phyloP scores from a whole-genome alignment of 2,888 invertebrate genomes.

The Cynaeus angustus region DNA sequence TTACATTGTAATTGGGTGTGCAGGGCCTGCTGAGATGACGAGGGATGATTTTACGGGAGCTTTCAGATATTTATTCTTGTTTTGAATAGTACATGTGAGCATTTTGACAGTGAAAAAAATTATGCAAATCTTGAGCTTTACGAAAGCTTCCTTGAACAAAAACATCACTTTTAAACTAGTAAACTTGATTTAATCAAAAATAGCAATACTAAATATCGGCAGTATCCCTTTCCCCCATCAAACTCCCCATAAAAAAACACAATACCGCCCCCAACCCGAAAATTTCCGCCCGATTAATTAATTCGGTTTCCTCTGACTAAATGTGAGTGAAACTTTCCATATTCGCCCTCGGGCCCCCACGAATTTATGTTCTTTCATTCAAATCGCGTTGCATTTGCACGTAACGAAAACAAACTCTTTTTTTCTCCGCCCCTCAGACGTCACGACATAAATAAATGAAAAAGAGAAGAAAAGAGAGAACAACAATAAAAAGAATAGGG shows the following conservation, averaged over 20 bases:
- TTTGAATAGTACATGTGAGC: too few species aligned
- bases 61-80: too few species aligned
- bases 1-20: conserved; percentile 35
- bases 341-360: not conserved
- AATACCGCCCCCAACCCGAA: not conserved
- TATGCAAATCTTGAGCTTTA: too few species aligned
- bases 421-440: not conserved
- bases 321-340: conserved; percentile 2
- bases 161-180: too few species aligned
- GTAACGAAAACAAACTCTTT: conserved; percentile 13
- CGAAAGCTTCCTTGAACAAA: too few species aligned
- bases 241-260: not conserved
- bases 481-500: not conserved
- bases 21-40: not conserved
- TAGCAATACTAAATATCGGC: too few species aligned
- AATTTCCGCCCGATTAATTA: conserved; percentile 22
- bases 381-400: conserved; percentile 2
- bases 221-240: too few species aligned
- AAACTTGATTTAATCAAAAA: too few species aligned
- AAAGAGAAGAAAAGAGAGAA: not conserved
- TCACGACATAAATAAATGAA: not conserved
- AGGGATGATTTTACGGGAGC: conserved; percentile 3
- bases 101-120: too few species aligned
- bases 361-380: not conserved
- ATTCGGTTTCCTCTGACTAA: not conserved